A percentile compares a stretch with the other conserved stretches of the same genome.
These are phyloP conservation scores for Eustalomyia histrio DNA, from an alignment of 2,888 invertebrate genomes.

Conservation along the genomic window DNA sequence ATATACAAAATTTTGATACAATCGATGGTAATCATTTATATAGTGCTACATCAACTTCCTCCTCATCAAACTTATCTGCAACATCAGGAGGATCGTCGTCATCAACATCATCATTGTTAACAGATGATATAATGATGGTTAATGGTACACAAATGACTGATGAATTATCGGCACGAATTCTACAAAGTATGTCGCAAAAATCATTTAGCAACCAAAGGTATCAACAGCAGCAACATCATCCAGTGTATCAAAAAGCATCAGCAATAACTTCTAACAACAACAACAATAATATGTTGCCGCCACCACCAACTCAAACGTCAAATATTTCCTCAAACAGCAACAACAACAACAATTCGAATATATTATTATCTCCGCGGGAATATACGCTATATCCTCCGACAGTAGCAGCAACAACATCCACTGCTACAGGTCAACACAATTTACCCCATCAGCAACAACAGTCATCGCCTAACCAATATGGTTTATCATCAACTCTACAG, in stretches of 20 bases:
- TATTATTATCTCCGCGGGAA: constrained; percentile 73
- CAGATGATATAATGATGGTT: constrained; percentile 79
- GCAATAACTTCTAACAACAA: constrained; percentile 67
- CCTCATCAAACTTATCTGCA: constrained; percentile 47
- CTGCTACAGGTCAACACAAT: constrained; percentile 49
- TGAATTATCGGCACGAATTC: constrained; percentile 78
- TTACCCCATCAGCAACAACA: constrained; percentile 26
- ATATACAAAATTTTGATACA: constrained; percentile 63
- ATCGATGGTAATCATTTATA: constrained; percentile 55
- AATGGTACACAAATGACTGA: constrained; percentile 80
- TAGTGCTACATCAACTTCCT: constrained; percentile 27
- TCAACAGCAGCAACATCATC: constrained; percentile 71
- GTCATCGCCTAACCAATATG: constrained; percentile 51
- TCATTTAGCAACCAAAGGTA: constrained; percentile 74
- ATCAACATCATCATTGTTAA: constrained; percentile 72
- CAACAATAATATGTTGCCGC: constrained; percentile 69
- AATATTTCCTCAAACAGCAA: constrained; percentile 62
- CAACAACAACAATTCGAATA: constrained; percentile 70
- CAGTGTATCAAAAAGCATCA: constrained; percentile 59
- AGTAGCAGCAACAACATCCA: constrained; percentile 60
- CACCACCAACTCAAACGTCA: constrained; percentile 62
- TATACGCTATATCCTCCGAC: constrained; percentile 70
- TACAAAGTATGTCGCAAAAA: constrained; percentile 79
- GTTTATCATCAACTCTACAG: constrained; percentile 18
- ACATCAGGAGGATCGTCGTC: constrained; percentile 57